Base-by-base conservation (phyloP, 2,113 vertebrate species). In the Marmota flaviventris region DNA sequence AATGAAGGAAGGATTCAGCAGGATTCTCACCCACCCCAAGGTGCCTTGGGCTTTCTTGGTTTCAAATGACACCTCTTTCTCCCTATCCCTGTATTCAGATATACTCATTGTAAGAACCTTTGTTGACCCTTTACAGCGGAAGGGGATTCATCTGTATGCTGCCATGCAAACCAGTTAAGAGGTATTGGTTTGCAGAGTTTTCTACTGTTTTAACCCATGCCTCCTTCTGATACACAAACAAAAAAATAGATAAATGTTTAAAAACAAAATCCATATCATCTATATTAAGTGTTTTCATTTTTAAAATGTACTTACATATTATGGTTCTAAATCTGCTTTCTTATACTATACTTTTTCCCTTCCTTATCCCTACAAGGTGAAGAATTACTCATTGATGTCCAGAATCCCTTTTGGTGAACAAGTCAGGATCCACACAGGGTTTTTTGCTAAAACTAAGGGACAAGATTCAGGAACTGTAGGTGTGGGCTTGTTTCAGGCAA, bases 261-360 rank as follows among this genome's bases (percentile, higher is more conserved):
- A 56, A 86, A 58, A 42, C 4, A 89, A 90, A 84, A 79, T 39
- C 69, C 24, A 76, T 14, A 87, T 56, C 67, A 65, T 42, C 56
- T 82, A 69, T 77, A 92, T 65, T 12, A 85, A 73, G 75, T 81
- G 27, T 69, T 85, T 79, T 75, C 56, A 48, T 81, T 93, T 93
- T 67, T 32, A 37, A 90, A 56, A 51, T 42, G 10, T 63, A 70
- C 4, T 88, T 53, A 29, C 70, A 70, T 17, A 8, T 56, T 22
- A 65, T 77, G 34, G 63, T 87, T 73, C 32, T 0, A 0, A 85
- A 88, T 70, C 72, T 72, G 20, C 83, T 88, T 92, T 94, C 51
- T 25, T 13, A 42, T 7, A 27, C 42, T 53, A 1, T 72, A 13
- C 24, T 53, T 39, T 84, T 32, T 61, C 39, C 42, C 82, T 92